Base-by-base conservation (phyloP, 2,797 vertebrate genomes). In the Borostomias antarcticus region DNA sequence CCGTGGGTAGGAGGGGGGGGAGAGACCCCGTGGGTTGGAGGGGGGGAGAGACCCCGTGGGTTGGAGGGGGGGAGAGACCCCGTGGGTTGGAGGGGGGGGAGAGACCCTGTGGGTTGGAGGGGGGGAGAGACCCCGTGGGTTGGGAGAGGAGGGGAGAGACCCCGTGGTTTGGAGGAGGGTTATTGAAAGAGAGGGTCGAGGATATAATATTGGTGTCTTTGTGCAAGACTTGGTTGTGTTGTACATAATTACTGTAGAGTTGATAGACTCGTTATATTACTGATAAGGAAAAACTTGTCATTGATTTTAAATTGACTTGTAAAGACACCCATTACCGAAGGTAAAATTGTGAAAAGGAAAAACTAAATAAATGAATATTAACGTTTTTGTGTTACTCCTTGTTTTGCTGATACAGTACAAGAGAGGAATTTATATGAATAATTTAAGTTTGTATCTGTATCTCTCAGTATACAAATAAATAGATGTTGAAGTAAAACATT, bases 221-320 rank as follows among this genome's bases (percentile, higher is more conserved):
- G 88, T 89, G 88, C 78, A 87, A 87, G 89, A 88, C 88, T 86
- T 86, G 82, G 86, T 86, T 80, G 85, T 90, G 89, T 85, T 93
- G 90, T 93, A 93, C 86, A 92, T 93, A 90, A 75, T 88, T 88
- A 85, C 85, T 85, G 85, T 86, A 85, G 89, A 87, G 92, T 89
- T 89, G 59, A 56, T 68, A 78, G 88, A 87, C 91, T 91, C 89
- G 1, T 71, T 78, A 82, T 82, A 82, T 82, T 83, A 88, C 87
- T 86, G 83, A 89, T 77, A 66, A 75, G 68, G 53, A 73, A 63
- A 84, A 86, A 82, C 75, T 78, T 82, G 82, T 90, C 73, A 86
- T 89, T 86, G 78, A 89, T 78, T 74, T 82, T 84, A 83, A 79
- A 78, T 88, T 86, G 80, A 86, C 81, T 78, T 86, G 85, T 79